Evolutionary conservation across 2,888 invertebrate genomes (phyloP).

Genomic region (Fragum fragum): DNA sequence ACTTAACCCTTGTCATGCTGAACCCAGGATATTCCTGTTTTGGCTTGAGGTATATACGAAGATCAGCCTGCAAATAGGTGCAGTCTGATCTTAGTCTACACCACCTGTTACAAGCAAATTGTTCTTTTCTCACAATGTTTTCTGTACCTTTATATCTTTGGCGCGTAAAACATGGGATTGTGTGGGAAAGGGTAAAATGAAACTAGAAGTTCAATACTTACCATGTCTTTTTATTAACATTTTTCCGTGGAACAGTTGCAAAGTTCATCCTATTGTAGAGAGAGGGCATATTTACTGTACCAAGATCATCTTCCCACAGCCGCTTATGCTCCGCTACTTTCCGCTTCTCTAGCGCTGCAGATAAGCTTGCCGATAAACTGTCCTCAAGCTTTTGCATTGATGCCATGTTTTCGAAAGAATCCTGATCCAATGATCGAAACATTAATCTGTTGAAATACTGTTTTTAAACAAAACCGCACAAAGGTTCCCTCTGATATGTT

Average conservation of each 20-base stretch:
- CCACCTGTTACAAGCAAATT: no score
- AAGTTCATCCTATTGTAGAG: constrained; percentile 82
- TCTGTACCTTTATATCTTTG: no score
- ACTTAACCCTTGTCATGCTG: no score
- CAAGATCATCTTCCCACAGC: constrained; percentile 76
- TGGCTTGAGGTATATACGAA: no score
- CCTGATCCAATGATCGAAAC: constrained; percentile 20
- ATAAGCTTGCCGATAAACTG: constrained; percentile 56
- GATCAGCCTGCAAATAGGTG: no score
- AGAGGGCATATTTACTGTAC: constrained; percentile 73
- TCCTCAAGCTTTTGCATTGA: constrained; percentile 40
- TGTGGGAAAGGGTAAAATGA: no score
- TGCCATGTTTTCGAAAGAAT: constrained; percentile 31
- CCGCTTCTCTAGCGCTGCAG: constrained; percentile 56
- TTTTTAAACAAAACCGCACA: neutral
- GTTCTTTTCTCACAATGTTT: no score
- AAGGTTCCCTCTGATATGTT: neutral
- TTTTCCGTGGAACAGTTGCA: constrained; percentile 80
- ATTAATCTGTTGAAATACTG: neutral
- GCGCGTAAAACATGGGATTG: no score
- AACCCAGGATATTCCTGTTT: no score
- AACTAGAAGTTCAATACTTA: no score
- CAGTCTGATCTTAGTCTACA: no score
- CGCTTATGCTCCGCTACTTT: constrained; percentile 67
- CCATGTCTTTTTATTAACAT: constrained; percentile 80